Percentiles rank a stretch among this genome's conserved stretches.
These are phyloP conservation scores for Zootoca vivipara DNA, from an alignment of 2,113 vertebrate genomes.

Conservation along the genomic window DNA sequence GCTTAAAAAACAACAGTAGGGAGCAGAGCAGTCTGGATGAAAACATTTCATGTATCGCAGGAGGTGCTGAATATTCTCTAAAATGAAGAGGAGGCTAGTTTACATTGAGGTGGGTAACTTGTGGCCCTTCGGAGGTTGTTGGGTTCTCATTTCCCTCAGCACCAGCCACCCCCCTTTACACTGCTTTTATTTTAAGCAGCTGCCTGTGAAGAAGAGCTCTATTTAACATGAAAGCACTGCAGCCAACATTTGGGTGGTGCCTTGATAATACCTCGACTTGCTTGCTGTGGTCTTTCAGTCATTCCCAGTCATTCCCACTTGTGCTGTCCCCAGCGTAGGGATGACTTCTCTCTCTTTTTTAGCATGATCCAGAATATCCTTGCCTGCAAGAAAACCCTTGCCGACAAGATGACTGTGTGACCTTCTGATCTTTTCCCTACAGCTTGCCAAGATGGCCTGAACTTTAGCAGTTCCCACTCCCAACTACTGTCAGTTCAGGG, in stretches of 20 bases:
- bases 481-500: neutral
- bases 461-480: neutral
- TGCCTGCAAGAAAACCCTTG: neutral
- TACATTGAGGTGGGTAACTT: too few relatives aligned
- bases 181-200: neutral
- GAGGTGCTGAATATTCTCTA: too few relatives aligned
- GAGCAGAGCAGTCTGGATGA: rapidly evolving
- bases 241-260: neutral
- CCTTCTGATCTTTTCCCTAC: neutral
- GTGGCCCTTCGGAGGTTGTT: too few relatives aligned
- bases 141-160: neutral
- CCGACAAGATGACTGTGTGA: neutral
- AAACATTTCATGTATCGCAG: too few relatives aligned
- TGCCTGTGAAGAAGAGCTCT: neutral
- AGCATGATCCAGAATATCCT: neutral
- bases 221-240: neutral
- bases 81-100: too few relatives aligned
- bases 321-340: neutral
- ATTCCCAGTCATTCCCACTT: neutral
- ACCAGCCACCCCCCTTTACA: neutral
- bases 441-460: neutral
- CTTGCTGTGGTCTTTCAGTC: neutral
- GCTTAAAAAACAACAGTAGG: too few relatives aligned
- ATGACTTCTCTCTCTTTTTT: neutral
- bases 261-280: neutral